These are phyloP conservation scores for Gavia stellata DNA, from an alignment of 2,113 vertebrate species.

Conservation along the genomic window DNA sequence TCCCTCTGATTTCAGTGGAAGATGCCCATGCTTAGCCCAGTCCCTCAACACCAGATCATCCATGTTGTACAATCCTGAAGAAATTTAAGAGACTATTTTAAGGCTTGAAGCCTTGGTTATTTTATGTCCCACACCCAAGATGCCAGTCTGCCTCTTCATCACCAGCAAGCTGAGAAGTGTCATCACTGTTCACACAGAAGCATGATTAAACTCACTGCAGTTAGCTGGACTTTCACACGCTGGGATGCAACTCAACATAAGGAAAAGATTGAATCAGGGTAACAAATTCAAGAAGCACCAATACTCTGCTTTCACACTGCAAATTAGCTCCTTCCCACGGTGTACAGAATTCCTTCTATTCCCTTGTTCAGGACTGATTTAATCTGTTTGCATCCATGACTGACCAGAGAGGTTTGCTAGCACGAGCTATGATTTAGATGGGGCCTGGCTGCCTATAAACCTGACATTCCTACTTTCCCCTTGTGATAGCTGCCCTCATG, in stretches of 20 bases:
- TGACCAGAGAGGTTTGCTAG: not conserved
- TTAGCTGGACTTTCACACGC: not conserved
- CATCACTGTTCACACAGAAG: not conserved
- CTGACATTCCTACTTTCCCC: not conserved
- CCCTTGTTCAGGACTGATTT: not conserved
- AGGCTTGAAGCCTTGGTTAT: not conserved
- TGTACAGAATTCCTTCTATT: not conserved
- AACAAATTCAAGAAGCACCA: not conserved
- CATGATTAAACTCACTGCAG: not conserved
- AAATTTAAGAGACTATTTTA: not conserved
- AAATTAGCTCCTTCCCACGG: not conserved
- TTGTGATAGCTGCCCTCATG: not conserved
- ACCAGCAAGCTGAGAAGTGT: not conserved
- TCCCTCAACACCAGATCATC: not conserved
- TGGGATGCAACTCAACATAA: not conserved
- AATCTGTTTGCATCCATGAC: not conserved
- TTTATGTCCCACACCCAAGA: not conserved
- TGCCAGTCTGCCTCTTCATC: not conserved
- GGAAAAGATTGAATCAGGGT: not conserved
- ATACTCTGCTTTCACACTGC: not conserved
- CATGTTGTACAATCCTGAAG: not conserved
- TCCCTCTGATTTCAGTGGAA: not conserved
- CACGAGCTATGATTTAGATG: not conserved
- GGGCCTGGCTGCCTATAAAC: not conserved
- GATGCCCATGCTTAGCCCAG: not conserved